phyloP scores from a whole-genome alignment of 2,113 vertebrate species.

The Apeltes quadracus region DNA sequence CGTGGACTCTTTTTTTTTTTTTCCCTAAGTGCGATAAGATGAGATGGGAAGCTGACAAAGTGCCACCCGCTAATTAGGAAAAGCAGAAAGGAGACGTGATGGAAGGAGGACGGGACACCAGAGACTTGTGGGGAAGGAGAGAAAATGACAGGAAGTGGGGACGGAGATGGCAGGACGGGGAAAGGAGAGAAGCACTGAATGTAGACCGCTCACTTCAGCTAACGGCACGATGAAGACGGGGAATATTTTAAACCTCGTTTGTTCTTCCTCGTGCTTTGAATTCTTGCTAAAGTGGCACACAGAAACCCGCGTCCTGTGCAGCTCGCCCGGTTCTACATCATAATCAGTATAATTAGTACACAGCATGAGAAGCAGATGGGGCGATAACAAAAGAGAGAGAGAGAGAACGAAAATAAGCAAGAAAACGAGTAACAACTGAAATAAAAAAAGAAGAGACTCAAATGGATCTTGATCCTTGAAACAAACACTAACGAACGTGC shows the following conservation, averaged over 20 bases:
- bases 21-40: slow-evolving; percentile 56
- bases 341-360: not conserved
- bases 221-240: not conserved
- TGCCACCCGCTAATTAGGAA: slow-evolving; percentile 70
- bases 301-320: not conserved
- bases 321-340: not conserved
- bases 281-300: not conserved
- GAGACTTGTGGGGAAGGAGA: slow-evolving; percentile 52
- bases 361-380: not conserved
- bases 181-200: not conserved
- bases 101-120: slow-evolving; percentile 68
- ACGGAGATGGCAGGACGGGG: slow-evolving; percentile 1
- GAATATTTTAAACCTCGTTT: not conserved
- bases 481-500: not conserved
- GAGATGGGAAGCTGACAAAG: slow-evolving; percentile 65
- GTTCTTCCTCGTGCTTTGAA: not conserved
- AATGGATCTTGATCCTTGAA: not conserved
- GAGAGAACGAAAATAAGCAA: not conserved
- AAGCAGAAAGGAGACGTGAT: slow-evolving; percentile 43
- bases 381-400: not conserved
- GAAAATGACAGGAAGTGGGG: slow-evolving; percentile 46
- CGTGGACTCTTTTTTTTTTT: slow-evolving; percentile 39
- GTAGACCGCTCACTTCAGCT: not conserved
- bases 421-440: too few relatives aligned
- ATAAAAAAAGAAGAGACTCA: not conserved